Evolutionary conservation across 35 echinoderm and acorn worm genomes (phyloP), one percentile per base, ranked within the genome.

Genomic region (Lytechinus pictus): DNA sequence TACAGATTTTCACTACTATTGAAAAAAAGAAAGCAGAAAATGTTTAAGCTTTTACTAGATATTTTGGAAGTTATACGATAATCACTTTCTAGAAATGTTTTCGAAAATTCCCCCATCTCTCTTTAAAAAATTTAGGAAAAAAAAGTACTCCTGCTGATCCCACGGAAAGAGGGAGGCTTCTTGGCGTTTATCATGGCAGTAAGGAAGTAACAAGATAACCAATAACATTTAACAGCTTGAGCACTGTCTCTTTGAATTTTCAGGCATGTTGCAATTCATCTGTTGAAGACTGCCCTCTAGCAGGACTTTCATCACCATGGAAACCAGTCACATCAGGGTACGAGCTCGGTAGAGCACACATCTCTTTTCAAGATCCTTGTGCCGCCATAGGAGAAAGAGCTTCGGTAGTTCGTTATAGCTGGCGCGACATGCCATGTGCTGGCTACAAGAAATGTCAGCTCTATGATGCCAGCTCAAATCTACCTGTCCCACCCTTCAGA

Each of bases 401-500:
- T 0, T 72, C 61, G 8, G 86, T 94, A 19, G 19, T 98, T 16
- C 61, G 96, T 14, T 98, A 98, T 44, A 91, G 91, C 19, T 98
- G 97, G 97, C 93, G 93, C 9, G 96, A 98, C 16, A 94, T 86
- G 52, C 97, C 97, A 0, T 97, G 97, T 95, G 95, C 95, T 6
- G 88, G 29, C 88, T 98, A 91, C 54, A 98, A 97, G 87, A 94
- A 96, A 12, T 98, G 97, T 86, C 92, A 96, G 7, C 92, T 98
- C 12, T 98, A 98, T 71, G 94, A 94, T 54, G 92, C 88, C 21
- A 61, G 93, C 55, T 96, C 95, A 27, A 93, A 95, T 19, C 53
- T 98, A 58, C 97, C 97, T 55, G 96, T 87, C 7, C 86, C 96
- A 9, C 97, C 97, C 14, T 98, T 98, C 86, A 87, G 95, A 24